Base-by-base conservation (phyloP, 1,140 invertebrate genomes). In the Bombus vancouverensis region DNA sequence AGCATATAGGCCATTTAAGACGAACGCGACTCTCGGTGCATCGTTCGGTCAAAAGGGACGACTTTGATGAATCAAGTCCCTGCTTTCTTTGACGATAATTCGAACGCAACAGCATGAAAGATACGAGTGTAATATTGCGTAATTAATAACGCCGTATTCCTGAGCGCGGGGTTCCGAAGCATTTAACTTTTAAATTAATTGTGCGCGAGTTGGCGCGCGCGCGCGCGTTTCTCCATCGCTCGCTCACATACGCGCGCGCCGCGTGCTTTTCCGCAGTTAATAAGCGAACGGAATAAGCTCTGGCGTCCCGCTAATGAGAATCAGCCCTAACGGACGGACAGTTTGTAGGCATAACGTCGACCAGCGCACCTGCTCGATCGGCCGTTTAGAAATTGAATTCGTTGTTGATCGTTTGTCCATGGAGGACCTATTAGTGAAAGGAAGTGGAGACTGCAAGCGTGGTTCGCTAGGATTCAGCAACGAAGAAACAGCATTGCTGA, bases 361-460 rank as follows among this genome's bases (percentile, higher is more conserved):
- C 68, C 81, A 2, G 39, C 1, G 62, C 81, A 74, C 88, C 74
- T 77, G 88, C 59, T 28, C 85, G 88, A 84, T 76, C 76, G 83
- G 39, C 75, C 74, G 78, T 78, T 77, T 89, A 79, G 88, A 85
- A 87, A 90, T 90, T 87, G 89, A 88, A 87, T 90, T 85, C 82
- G 88, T 87, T 68, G 76, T 32, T 68, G 83, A 85, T 87, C 86
- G 82, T 53, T 79, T 82, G 85, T 85, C 82, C 70, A 37, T 25
- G 68, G 59, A 78, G 86, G 87, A 83, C 81, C 88, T 68, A 81
- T 85, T 87, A 88, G 89, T 90, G 88, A 90, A 90, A 90, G 89
- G 89, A 87, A 85, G 81, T 85, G 57, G 42, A 72, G 18, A n/a
- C 68, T 70, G 62, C 22, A 22, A 22, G 10, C 66, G 8, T 2